phyloP scores from a whole-genome alignment of 2,113 vertebrate genomes.

The Scatophagus argus region DNA sequence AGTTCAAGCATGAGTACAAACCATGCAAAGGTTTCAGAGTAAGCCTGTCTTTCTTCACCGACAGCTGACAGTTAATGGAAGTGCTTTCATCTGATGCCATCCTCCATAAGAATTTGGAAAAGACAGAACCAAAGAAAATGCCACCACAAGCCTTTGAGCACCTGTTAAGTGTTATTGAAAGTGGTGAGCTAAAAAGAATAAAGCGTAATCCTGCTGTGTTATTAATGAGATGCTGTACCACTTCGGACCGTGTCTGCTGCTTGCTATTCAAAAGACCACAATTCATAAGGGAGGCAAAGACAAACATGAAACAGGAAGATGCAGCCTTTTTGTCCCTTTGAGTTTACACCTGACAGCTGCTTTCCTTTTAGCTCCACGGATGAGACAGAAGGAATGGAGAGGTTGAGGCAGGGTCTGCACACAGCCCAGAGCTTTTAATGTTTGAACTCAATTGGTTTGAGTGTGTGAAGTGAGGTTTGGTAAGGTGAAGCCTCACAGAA shows the following conservation, averaged over 20 bases:
- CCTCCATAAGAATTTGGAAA: neutral
- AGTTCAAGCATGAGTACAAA: neutral
- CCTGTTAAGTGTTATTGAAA: neutral
- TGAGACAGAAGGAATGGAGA: neutral
- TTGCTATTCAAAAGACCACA: conserved; percentile 4
- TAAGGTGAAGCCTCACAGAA: neutral
- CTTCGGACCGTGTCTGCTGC: neutral
- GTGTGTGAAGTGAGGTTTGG: neutral
- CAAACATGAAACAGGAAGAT: neutral
- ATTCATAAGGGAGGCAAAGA: neutral
- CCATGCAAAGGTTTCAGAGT: conserved; percentile 2
- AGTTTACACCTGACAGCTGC: neutral
- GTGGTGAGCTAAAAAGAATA: neutral
- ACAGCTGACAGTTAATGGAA: neutral
- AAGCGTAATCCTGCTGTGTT: neutral
- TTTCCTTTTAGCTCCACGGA: neutral
- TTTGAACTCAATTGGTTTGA: neutral
- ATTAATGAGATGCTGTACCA: conserved; percentile 6
- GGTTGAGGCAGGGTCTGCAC: neutral
- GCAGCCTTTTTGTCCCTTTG: neutral
- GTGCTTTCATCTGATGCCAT: conserved; percentile 5
- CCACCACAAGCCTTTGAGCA: neutral
- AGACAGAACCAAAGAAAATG: neutral
- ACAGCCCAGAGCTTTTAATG: neutral
- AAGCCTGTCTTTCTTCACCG: neutral